Percentiles rank a stretch among this genome's conserved stretches.
Conservation (phyloP, 2,797 vertebrate species). For the Bradypodion pumilum region DNA sequence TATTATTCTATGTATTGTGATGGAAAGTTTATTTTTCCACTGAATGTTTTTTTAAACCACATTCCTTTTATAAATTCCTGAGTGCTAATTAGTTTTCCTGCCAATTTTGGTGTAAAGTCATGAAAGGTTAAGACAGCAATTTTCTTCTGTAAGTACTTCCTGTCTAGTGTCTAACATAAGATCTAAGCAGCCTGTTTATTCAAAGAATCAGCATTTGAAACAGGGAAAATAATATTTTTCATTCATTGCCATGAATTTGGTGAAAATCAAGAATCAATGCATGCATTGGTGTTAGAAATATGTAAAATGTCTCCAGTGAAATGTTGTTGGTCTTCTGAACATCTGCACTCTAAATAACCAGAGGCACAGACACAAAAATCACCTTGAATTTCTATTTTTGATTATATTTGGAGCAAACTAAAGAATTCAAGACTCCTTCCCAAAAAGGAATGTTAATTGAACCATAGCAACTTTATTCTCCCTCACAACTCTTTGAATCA, state of each 20-base stretch:
- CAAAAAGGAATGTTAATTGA: not conserved
- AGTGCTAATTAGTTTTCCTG: conserved; percentile 21
- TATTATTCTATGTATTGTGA: not conserved
- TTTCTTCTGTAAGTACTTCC: conserved; percentile 24
- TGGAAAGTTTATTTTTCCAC: not conserved
- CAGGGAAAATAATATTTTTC: not conserved
- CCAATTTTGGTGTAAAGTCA: conserved; percentile 15
- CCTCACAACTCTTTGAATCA: not conserved
- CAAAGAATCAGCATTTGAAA: not conserved
- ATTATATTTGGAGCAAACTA: not conserved
- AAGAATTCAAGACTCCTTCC: not conserved
- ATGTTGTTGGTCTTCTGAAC: not conserved
- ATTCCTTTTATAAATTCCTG: too few relatives aligned
- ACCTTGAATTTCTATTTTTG: not conserved
- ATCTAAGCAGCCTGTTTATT: not conserved
- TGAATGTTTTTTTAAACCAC: not conserved
- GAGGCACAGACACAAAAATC: not conserved
- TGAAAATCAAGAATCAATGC: not conserved
- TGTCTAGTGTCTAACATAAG: conserved; percentile 4
- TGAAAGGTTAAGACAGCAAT: conserved; percentile 26
- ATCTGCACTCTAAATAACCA: not conserved
- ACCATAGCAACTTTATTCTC: not conserved
- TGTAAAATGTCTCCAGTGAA: not conserved
- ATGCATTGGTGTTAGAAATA: not conserved
- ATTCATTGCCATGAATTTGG: not conserved